Evolutionary conservation across 2,888 invertebrate genomes (phyloP), one percentile per base, ranked within the genome.

Genomic region (Aspidiotus rigidus): DNA sequence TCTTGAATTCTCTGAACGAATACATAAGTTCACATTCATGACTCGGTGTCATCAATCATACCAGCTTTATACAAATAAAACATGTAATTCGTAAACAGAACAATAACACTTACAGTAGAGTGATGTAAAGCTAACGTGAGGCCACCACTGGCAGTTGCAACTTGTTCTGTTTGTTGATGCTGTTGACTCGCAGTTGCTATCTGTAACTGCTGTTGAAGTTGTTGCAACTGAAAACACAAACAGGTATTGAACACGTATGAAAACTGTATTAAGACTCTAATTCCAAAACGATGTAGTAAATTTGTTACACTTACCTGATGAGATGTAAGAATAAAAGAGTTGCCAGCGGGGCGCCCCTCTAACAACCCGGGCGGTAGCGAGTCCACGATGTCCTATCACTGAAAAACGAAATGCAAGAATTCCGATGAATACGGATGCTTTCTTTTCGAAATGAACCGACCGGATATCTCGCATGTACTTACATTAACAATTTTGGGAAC

Each of bases 171-270:
- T 59, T 59, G 59, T 39, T 67, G 67, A 9, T 67, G 64, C 71
- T 79, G 74, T 69, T 79, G 79, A 54, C 41, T 61, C 64, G 79
- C 79, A 59, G 39, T 67, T 59, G 67, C 67, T 15, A 67, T 53
- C 73, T 79, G 79, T 17, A 78, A 76, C 73, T 79, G 79, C 72
- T 79, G 79, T 7, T 77, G 75, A 57, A 79, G 78, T 77, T 78
- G 73, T 71, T 74, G 74, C 73, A 75, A 71, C 74, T 74, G 64
- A 28, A 70, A 72, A 60, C 40, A 39, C 42, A 55, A 53, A 69
- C 66, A 28, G 28, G 28, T 28, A 28, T 28, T 28, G 28, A 28
- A 28, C 28, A 28, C 28, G 28, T 28, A 28, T 3, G 28, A 28
- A 28, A 28, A 28, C 28, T 28, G 28, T 28, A 28, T 5, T 5